A percentile compares a stretch with the other conserved stretches of the same genome.
Evolutionary conservation across 2,888 invertebrate genomes (phyloP).

Genomic region (Arrhopalites spinosus): DNA sequence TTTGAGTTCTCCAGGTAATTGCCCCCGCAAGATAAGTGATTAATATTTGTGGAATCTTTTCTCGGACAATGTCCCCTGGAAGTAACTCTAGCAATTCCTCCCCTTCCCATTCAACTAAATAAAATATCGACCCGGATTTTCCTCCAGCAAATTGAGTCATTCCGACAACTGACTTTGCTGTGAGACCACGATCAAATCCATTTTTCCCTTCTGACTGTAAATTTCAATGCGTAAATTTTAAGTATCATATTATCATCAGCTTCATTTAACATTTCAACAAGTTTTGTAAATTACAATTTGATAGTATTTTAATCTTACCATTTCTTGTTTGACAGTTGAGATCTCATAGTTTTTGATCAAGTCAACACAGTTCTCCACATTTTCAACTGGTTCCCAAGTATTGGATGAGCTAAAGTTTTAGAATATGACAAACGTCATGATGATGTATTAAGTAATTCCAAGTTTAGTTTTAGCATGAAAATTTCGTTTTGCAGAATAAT

Average conservation of each 20-base stretch:
- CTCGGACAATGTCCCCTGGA: not conserved
- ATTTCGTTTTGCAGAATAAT: not conserved
- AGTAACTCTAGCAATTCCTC: not conserved
- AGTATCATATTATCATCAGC: no score
- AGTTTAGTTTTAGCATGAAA: not conserved
- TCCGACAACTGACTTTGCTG: not conserved
- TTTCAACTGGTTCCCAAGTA: not conserved
- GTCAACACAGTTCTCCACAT: not conserved
- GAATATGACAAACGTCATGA: not conserved
- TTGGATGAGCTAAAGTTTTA: not conserved
- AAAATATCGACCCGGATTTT: not conserved
- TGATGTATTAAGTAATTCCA: not conserved
- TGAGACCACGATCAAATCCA: not conserved
- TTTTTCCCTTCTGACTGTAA: not conserved
- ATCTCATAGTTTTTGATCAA: not conserved
- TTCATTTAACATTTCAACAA: no score
- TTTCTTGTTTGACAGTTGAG: no score
- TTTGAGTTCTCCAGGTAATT: not conserved
- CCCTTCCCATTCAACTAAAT: not conserved
- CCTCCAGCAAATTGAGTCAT: not conserved
- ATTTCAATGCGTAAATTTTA: no score
- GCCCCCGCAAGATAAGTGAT: not conserved
- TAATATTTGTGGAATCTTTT: not conserved
- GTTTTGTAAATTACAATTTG: no score
- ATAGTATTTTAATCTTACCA: no score